Conservation (phyloP, 1,140 invertebrate genomes). For the Zophobas morio region DNA sequence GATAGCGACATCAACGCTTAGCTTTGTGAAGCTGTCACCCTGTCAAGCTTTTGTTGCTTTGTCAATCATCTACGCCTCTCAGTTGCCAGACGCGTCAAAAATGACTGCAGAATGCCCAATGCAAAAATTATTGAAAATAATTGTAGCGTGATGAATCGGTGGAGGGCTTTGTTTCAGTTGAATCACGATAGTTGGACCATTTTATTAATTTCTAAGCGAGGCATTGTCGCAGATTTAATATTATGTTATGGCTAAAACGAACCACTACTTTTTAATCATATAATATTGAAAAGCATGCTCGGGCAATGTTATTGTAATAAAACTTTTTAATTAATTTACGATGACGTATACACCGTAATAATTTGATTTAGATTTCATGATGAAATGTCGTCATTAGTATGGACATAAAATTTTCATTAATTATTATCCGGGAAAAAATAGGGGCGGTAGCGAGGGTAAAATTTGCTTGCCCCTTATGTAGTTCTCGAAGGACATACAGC, state of each 20-base stretch:
- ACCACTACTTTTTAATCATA: too few species aligned
- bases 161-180: conserved; percentile 13
- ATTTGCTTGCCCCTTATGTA: conserved; percentile 7
- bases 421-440: conserved; percentile 31
- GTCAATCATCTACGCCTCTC: conserved; percentile 47
- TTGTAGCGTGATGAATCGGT: conserved; percentile 43
- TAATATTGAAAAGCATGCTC: too few species aligned
- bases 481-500: conserved; percentile 41
- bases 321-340: too few species aligned
- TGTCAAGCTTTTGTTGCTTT: conserved; percentile 49
- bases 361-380: background rate
- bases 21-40: conserved; percentile 48
- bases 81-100: conserved; percentile 37
- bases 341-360: background rate
- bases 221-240: too few species aligned
- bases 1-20: conserved; percentile 46
- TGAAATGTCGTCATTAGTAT: background rate
- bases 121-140: conserved; percentile 44
- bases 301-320: too few species aligned
- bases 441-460: conserved; percentile 17
- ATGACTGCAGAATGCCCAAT: conserved; percentile 23
- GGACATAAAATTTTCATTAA: conserved; percentile 22
- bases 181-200: conserved; percentile 1
- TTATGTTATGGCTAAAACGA: too few species aligned
- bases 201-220: background rate